Evolutionary conservation across 2,888 invertebrate genomes (phyloP).

Genomic region (Atrina japonica): DNA sequence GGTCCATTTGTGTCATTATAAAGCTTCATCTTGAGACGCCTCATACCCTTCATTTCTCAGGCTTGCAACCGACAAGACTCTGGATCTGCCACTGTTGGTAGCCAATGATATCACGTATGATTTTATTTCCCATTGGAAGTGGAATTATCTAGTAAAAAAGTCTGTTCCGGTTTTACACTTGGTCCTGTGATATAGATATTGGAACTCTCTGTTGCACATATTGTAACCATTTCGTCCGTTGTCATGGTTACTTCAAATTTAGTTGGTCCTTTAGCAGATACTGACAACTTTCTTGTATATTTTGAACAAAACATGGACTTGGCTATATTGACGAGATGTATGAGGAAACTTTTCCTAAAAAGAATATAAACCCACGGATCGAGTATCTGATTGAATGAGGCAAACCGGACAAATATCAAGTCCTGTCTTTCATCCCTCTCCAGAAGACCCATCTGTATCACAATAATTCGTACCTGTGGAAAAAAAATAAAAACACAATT

Average conservation of each 20-base stretch:
- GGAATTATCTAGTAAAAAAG: no score
- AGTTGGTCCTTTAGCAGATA: neutral
- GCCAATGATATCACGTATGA: no score
- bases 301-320: neutral
- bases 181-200: neutral
- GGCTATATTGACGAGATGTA: neutral
- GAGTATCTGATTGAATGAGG: conserved; percentile 79
- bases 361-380: conserved; percentile 81
- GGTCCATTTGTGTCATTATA: no score
- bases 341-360: conserved; percentile 68
- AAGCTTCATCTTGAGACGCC: no score
- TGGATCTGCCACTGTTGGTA: no score
- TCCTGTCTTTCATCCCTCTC: conserved; percentile 46
- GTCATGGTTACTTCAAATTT: neutral
- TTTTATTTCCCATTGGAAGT: no score
- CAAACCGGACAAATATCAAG: conserved; percentile 75
- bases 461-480: conserved; percentile 21
- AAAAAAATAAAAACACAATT: neutral
- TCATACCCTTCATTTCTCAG: no score
- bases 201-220: neutral
- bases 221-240: conserved; percentile 12
- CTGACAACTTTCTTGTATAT: no score
- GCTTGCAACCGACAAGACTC: no score
- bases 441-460: conserved; percentile 22
- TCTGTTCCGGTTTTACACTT: no score